Base-by-base conservation (phyloP, 2,113 vertebrate genomes). In the Tenebrosternarchus preto region DNA sequence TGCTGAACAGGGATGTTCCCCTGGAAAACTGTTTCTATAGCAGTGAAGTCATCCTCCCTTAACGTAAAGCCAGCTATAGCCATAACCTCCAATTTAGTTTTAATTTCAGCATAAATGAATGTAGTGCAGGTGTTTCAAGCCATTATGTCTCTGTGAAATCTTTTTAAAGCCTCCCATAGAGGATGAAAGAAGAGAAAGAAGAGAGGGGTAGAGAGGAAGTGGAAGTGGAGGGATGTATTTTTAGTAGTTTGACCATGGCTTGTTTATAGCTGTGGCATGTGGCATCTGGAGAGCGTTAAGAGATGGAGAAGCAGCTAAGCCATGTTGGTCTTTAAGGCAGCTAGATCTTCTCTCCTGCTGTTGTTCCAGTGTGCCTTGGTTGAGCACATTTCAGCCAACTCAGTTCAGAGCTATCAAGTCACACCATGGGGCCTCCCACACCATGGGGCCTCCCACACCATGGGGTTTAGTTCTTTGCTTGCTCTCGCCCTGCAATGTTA, bases 231-330 rank as follows among this genome's bases (percentile, higher is more conserved):
- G 72, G 31, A 27, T 53, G 33, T 84, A 84, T 84, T 86, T 84
- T 84, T 77, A 86, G 80, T 76, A 20, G 60, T 73, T 66, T 82
- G 80, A 80, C 85, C 85, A 46, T 82, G 80, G 73, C 79, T 39
- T 82, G 55, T 83, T 66, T 76, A 71, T 60, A 53, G 59, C 43
- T 70, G 29, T 55, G 33, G 19, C 4, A 20, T 53, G 29, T 76
- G 66, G 76, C 12, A 79, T 46, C 73, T 66, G 56, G 19, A 69
- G 33, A 56, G 19, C 5, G 11, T 20, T 61, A 68, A 55, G 70
- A 7, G 59, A 78, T 53, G 60, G 31, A 77, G 31, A 50, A 56
- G 56, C 81, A 22, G 31, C n/a, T 67, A 22, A 78, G 22, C 70
- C 20, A 6, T 22, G 20, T 64, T 43, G 50, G 25, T 61, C n/a